Percentiles rank a stretch among this genome's conserved stretches.
Conservation (phyloP, 2,113 vertebrate genomes). For the Haplochromis burtoni region DNA sequence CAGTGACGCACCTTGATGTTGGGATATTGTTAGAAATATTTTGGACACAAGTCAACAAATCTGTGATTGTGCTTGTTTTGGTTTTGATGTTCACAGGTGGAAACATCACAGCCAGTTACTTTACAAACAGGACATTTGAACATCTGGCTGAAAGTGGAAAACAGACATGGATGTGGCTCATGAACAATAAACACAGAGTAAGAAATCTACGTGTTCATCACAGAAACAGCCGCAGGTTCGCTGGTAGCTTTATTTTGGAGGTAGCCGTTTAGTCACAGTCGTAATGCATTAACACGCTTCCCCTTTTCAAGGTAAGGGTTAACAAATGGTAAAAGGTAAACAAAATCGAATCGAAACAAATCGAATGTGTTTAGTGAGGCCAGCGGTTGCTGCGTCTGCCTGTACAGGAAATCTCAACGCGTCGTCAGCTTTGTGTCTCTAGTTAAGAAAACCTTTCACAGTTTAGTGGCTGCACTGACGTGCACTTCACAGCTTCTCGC, state of each 20-base stretch:
- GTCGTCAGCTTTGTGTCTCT: not conserved
- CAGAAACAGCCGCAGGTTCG: not conserved
- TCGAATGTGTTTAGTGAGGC: not conserved
- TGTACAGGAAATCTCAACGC: not conserved
- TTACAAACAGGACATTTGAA: not conserved
- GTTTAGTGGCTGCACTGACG: not conserved
- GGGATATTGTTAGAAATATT: not conserved
- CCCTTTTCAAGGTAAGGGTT: not conserved
- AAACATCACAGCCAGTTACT: not conserved
- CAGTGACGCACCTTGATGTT: not conserved
- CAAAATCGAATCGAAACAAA: too few relatives aligned
- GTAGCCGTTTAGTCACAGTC: not conserved
- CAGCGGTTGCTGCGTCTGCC: rapidly evolving
- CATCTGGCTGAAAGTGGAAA: not conserved
- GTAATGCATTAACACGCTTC: not conserved
- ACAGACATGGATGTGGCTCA: not conserved
- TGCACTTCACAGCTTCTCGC: not conserved
- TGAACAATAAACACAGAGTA: not conserved
- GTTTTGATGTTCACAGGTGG: not conserved
- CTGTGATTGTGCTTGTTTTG: not conserved
- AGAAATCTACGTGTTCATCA: too few relatives aligned
- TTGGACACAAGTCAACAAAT: not conserved
- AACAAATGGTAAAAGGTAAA: too few relatives aligned
- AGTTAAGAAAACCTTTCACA: not conserved
- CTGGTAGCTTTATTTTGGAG: not conserved